phyloP scores from a whole-genome alignment of 2,797 vertebrate genomes.

The Lates japonicus region DNA sequence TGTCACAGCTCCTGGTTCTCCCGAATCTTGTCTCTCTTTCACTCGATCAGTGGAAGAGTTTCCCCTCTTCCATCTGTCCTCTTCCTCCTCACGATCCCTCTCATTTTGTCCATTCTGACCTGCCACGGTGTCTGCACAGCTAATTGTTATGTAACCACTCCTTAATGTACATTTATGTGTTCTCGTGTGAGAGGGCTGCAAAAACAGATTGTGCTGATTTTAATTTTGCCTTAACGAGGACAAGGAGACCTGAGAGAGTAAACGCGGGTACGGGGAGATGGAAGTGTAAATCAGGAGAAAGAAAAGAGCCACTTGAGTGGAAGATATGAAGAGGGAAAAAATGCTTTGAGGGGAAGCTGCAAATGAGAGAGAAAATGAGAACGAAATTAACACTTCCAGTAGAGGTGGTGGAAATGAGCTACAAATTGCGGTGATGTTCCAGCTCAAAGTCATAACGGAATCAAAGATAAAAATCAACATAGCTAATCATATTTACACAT shows the following conservation, averaged over 20 bases:
- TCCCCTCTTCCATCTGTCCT: background rate
- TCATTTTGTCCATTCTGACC: constrained; percentile 5
- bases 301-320: constrained; percentile 45
- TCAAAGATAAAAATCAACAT: constrained; percentile 44
- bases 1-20: background rate
- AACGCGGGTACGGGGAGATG: background rate
- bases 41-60: background rate
- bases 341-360: constrained; percentile 50
- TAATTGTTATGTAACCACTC: constrained; percentile 6
- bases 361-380: constrained; percentile 62
- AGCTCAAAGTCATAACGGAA: constrained; percentile 33
- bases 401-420: constrained; percentile 46
- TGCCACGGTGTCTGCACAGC: background rate
- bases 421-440: constrained; percentile 51
- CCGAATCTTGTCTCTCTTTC: background rate
- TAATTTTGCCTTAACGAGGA: constrained; percentile 56
- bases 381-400: constrained; percentile 52
- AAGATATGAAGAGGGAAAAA: constrained; percentile 30
- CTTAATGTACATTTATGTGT: background rate
- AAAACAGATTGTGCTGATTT: constrained; percentile 34
- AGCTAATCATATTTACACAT: constrained; percentile 45
- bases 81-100: background rate
- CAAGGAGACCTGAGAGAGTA: constrained; percentile 47
- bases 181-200: background rate
- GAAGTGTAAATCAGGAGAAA: constrained; percentile 25